phyloP scores from a whole-genome alignment of 1,140 invertebrate species.

The Drosophila nannoptera region DNA sequence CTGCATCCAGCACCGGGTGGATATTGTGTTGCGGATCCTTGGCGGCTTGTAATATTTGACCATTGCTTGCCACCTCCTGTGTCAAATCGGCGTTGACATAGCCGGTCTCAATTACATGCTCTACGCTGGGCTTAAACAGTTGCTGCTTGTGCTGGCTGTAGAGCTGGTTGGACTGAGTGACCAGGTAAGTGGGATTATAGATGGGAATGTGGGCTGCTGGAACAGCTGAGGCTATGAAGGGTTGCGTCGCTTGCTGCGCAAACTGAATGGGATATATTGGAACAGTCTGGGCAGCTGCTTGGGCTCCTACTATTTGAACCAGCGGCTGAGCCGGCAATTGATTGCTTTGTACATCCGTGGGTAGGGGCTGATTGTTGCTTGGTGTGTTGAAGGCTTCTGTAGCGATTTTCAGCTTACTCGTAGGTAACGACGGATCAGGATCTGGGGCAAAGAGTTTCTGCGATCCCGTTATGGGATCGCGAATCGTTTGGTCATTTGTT shows the following conservation, averaged over 20 bases:
- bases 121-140: slow-evolving; percentile 69
- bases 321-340: slow-evolving; percentile 68
- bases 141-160: slow-evolving; percentile 75
- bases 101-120: slow-evolving; percentile 59
- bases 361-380: slow-evolving; percentile 79
- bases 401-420: slow-evolving; percentile 76
- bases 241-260: slow-evolving; percentile 51
- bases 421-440: slow-evolving; percentile 79
- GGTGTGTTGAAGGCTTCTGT: slow-evolving; percentile 79
- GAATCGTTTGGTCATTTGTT: slow-evolving; percentile 78
- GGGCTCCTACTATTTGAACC: slow-evolving; percentile 69
- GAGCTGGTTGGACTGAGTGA: slow-evolving; percentile 77
- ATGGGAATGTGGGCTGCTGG: slow-evolving; percentile 69
- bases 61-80: slow-evolving; percentile 76
- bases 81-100: slow-evolving; percentile 73
- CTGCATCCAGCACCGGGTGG: slow-evolving; percentile 62
- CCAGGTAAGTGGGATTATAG: slow-evolving; percentile 77
- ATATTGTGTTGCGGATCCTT: slow-evolving; percentile 74
- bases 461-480: slow-evolving; percentile 75
- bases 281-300: slow-evolving; percentile 56
- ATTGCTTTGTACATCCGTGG: slow-evolving; percentile 69
- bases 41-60: slow-evolving; percentile 75
- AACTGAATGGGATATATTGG: slow-evolving; percentile 74
- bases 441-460: slow-evolving; percentile 80
- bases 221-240: slow-evolving; percentile 51